Evolutionary conservation across 2,113 vertebrate species (phyloP), one percentile per base, ranked within the genome.

Genomic region (Campylomormyrus tamandua): DNA sequence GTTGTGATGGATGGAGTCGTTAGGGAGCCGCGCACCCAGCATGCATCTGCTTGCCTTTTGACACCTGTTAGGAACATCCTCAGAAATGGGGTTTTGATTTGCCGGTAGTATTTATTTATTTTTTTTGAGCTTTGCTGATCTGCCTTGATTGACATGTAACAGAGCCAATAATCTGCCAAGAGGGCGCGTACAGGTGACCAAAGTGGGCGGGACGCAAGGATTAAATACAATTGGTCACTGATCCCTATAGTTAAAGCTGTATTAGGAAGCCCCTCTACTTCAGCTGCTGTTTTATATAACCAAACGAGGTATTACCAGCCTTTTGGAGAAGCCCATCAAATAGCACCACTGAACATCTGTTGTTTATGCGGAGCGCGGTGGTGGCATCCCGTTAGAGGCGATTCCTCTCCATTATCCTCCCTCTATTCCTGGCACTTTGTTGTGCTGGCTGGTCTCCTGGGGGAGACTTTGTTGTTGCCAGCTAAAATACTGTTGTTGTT

Each of bases 401-500:
- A 52, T 62, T 39, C 50, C 27, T 58, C 42, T 87, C 50, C 87
- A 70, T 74, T 66, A 87, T 53, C 31, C 11, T 70, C 39, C 45
- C 87, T 48, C 58, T 46, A 11, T 88, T 74, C 56, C 49, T 62
- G 87, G 53, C 39, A 88, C 31, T 42, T 88, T 62, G 56, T 56
- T 66, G 87, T 52, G 49, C 49, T 27, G 56, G n/a, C 21, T 74
- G 56, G 3, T 89, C 46, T 83, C 70, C 66, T 80, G 66, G 48
- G 46, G 66, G 88, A 42, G 66, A 80, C 70, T 53, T 24, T 83
- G 88, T 83, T 50, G 74, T 50, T 46, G 70, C 50, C 31, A 39
- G 66, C 70, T 89, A 24, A 83, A 80, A 77, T 74, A 35, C 88
- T 89, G 89, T 90, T 90, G 74, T 90, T 89, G 48, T 77, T 89